Base-by-base conservation (phyloP, 2,888 invertebrate genomes). In the Amaurobius ferox region DNA sequence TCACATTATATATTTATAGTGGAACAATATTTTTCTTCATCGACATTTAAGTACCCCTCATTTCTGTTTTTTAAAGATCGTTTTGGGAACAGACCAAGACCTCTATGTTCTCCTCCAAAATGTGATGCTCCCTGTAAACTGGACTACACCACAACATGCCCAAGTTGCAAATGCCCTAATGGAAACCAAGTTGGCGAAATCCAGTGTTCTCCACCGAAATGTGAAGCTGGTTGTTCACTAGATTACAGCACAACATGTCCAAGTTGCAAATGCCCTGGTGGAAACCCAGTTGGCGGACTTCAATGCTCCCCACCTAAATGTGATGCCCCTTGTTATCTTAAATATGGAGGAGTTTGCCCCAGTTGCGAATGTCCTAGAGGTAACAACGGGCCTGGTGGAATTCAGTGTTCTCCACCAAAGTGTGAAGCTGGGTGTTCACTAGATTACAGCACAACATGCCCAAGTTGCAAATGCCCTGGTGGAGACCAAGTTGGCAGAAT, bases 211-310 rank as follows among this genome's bases (percentile, higher is more conserved):
- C 70, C 70, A 28, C 78, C 78, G 1, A 70, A 44, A 62, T 79
- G 78, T 62, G 44, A 62, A 0, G 40, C 35, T 0, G 40, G 40
- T 2, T 79, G 78, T 16, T 61, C 61, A 19, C 35, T 79, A 0
- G 70, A 79, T n/a, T 70, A 70, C 61, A 62, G 61, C 23, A 44
- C 78, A 5, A 71, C 79, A 16, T 79, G 79, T n/a, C 79, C 79
- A 23, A 62, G 62, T 28, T 79, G 79, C 32, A 71, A 71, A 29
- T 79, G 79, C 26, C 32, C 3, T 2, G 66, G 64, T 0, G 16
- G 16, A 3, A 23, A 23, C 2, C 1, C 3, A 6, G 1, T 1
- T 6, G 55, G 55, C 0, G 23, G 23, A 2, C 2, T 55, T 55
- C 55, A 55, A 11, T 55, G 55, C 11, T 35, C 79, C 5, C 71